Evolutionary conservation across 2,888 invertebrate species (phyloP).

Genomic region (Harpalus rubripes): DNA sequence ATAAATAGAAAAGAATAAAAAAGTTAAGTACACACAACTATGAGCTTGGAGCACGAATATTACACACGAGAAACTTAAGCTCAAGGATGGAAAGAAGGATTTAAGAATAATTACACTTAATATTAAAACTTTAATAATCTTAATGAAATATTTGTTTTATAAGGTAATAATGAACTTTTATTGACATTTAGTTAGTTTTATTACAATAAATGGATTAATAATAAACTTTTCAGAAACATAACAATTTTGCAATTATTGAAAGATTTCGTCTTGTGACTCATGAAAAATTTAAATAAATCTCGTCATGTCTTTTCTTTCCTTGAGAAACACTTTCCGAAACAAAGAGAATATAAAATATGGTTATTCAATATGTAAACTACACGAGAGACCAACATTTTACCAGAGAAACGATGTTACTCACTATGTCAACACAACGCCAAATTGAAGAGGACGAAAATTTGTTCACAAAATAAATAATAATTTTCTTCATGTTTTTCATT

Average conservation of each 20-base stretch:
- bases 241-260: neutral
- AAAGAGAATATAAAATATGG: neutral
- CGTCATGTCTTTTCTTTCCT: neutral
- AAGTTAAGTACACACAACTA: slow-evolving; percentile 22
- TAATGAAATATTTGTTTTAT: slow-evolving; percentile 14
- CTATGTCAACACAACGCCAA: neutral
- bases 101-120: neutral
- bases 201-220: neutral
- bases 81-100: slow-evolving; percentile 4
- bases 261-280: neutral
- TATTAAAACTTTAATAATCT: slow-evolving; percentile 15
- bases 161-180: neutral
- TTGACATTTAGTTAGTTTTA: neutral
- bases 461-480: no score
- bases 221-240: neutral
- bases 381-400: neutral
- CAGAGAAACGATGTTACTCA: neutral
- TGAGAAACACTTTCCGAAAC: neutral
- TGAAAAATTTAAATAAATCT: neutral
- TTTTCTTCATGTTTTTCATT: no score
- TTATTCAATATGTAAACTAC: slow-evolving; percentile 2
- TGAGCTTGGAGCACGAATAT: slow-evolving; percentile 30
- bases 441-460: neutral
- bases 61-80: neutral
- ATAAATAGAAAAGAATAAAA: slow-evolving; percentile 27